Conservation (phyloP, 2,797 vertebrate genomes). For the Phalloptychus januarius region DNA sequence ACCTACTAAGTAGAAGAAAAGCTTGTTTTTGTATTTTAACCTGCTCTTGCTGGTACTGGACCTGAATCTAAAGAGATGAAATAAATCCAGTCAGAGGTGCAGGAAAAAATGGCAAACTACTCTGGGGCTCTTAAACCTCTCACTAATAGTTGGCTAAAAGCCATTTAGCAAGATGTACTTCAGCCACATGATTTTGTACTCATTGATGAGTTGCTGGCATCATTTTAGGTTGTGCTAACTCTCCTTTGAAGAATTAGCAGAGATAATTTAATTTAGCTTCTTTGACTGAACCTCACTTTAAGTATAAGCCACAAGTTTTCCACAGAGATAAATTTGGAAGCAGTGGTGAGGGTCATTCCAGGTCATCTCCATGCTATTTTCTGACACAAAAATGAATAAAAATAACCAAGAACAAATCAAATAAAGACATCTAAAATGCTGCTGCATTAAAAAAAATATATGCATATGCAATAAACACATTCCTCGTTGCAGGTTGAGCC, state of each 20-base stretch:
- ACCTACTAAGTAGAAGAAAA: neutral
- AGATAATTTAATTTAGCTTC: neutral
- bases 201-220: neutral
- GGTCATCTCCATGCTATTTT: neutral
- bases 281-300: neutral
- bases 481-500: neutral
- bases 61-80: neutral
- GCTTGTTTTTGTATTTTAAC: constrained; percentile 4
- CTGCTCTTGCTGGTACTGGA: neutral
- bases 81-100: neutral
- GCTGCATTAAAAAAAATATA: neutral
- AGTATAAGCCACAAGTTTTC: neutral
- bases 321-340: neutral
- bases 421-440: neutral
- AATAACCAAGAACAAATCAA: neutral
- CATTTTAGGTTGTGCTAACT: neutral
- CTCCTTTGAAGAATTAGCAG: neutral
- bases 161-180: neutral
- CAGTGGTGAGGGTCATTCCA: neutral
- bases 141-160: neutral
- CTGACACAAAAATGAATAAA: neutral
- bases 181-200: neutral
- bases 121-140: neutral
- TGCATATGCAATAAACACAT: neutral
- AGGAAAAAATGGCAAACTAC: neutral